A percentile compares a stretch with the other conserved stretches of the same genome.
These are phyloP conservation scores for cattle (Bos taurus) DNA, from an alignment of 2,113 vertebrate species.

Conservation along the genomic window DNA sequence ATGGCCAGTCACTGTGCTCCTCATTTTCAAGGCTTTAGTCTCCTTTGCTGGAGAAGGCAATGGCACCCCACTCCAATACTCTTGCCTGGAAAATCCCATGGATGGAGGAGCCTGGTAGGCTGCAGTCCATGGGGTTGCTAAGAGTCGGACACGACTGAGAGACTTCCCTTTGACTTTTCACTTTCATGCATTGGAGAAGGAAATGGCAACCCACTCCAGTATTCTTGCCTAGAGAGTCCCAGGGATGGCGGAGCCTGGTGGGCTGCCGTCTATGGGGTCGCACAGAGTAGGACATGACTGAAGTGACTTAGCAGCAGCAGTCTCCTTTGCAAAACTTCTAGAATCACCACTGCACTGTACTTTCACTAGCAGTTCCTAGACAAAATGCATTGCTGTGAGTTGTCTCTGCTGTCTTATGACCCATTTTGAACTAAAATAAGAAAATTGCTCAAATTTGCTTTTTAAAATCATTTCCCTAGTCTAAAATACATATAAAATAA, in stretches of 20 bases:
- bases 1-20: background rate
- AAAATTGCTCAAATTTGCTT: background rate
- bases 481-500: background rate
- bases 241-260: too few relatives aligned
- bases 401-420: background rate
- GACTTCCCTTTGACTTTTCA: too few relatives aligned
- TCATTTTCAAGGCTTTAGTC: background rate
- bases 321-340: background rate
- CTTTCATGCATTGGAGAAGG: too few relatives aligned
- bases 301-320: background rate
- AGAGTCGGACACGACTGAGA: too few relatives aligned
- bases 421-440: background rate
- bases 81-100: too few relatives aligned
- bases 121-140: too few relatives aligned
- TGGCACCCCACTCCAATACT: too few relatives aligned
- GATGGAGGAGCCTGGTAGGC: too few relatives aligned
- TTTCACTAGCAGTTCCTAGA: background rate
- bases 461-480: background rate
- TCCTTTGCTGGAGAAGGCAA: background rate
- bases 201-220: too few relatives aligned
- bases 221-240: too few relatives aligned
- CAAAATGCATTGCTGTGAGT: background rate
- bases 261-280: too few relatives aligned
- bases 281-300: too few relatives aligned
- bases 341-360: background rate